Percentiles rank a stretch among this genome's conserved stretches.
These are phyloP conservation scores for Rhopalosiphum maidis DNA, from an alignment of 1,140 invertebrate species.

Conservation along the genomic window DNA sequence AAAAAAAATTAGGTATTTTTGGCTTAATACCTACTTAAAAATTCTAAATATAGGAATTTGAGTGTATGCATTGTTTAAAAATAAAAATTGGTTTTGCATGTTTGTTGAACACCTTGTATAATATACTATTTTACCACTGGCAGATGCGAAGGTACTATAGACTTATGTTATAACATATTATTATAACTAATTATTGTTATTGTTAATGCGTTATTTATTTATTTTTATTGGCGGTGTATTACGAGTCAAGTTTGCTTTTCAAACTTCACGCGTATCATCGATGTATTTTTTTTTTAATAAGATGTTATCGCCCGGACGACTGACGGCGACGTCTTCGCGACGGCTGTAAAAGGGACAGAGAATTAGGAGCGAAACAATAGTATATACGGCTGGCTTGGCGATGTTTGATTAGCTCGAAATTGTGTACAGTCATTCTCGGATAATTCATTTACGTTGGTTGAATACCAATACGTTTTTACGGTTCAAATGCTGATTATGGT, in stretches of 20 bases:
- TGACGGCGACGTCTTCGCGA: background rate
- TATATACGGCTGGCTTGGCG: background rate
- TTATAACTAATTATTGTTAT: background rate
- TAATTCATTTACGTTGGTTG: slow-evolving; percentile 16
- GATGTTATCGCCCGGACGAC: background rate
- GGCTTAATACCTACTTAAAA: background rate
- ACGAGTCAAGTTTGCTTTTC: background rate
- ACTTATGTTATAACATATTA: background rate
- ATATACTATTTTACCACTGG: background rate
- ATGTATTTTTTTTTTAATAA: background rate
- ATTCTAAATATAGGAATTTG: background rate
- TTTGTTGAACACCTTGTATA: background rate
- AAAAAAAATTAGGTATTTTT: background rate
- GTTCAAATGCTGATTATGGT: slow-evolving; percentile 6
- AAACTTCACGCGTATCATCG: background rate
- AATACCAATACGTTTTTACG: background rate
- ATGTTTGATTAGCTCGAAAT: slow-evolving; percentile 18
- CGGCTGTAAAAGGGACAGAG: background rate
- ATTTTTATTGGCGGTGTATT: background rate
- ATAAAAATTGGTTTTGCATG: background rate
- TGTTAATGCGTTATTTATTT: background rate
- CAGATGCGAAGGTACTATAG: no score
- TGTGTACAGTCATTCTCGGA: background rate
- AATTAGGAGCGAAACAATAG: background rate
- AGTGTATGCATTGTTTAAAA: background rate